Evolutionary conservation across 23 tunicate genomes (phyloP), one percentile per base, ranked within the genome.

Genomic region (Ciona savignyi): DNA sequence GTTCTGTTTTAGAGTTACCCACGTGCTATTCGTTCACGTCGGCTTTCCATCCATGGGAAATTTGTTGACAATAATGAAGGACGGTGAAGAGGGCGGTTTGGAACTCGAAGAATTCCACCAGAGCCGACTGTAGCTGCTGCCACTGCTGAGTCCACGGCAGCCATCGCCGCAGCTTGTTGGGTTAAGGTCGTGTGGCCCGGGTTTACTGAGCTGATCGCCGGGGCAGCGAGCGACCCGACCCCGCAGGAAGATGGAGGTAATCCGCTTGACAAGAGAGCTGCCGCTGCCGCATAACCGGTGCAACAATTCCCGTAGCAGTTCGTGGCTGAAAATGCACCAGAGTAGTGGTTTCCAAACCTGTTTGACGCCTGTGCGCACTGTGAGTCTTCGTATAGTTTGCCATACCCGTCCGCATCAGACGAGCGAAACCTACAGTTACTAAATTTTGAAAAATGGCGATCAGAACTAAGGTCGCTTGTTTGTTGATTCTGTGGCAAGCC

Each of bases 31-130:
- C 91, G 62, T 56, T 91, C 97, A 70, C 97, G 61, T 75, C 91
- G 42, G 78, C 97, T 91, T 80, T 91, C 97, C 97, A 91, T 91
- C 97, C 97, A 91, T 1, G 97, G 86, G 34, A 91, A 91, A 22
- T 82, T 88, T 3, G 68, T 71, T 4, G 93, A 60, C 1, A 91
- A 74, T 15, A 84, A 75, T 2, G 86, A 62, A 25, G 81, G 63
- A 19, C 86, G 51, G 26, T 48, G 78, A 19, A 81, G 27, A 9
- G 32, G 34, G 24, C 86, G 42, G 51, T 80, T 70, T 15, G 95
- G 84, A 63, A 88, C 79, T 27, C 76, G 32, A 21, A 86, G 32
- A 1, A 80, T 34, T 25, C 79, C 60, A 1, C 66, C 77, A 23
- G 34, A 67, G 19, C 66, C 67, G 1, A 61, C 74, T 2, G 85